Percentiles rank a stretch among this genome's conserved stretches.
These are phyloP conservation scores for Bradypodion ventrale DNA, from an alignment of 2,797 vertebrate genomes.

Conservation along the genomic window DNA sequence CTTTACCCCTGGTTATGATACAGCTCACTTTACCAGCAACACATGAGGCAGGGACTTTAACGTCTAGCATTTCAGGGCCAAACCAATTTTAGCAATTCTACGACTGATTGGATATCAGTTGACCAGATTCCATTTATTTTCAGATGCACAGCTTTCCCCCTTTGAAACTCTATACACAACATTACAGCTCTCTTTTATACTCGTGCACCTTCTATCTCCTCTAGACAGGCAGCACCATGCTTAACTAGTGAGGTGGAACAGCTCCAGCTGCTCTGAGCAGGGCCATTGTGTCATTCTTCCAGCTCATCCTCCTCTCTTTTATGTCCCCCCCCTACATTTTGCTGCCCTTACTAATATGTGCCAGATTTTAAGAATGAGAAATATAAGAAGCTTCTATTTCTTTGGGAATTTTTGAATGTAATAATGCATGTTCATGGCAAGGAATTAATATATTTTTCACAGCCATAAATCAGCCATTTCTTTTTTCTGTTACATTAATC, in stretches of 20 bases:
- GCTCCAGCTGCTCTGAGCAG: background rate
- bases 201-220: too few species aligned
- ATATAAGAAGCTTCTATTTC: background rate
- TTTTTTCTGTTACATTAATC: background rate
- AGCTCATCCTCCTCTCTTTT: background rate
- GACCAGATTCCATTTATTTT: background rate
- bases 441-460: background rate
- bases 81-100: background rate
- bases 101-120: background rate
- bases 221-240: background rate
- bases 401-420: background rate
- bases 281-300: background rate
- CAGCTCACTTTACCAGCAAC: background rate
- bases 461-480: background rate
- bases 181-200: background rate
- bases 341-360: too few species aligned
- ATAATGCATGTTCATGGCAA: background rate
- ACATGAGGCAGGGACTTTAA: background rate
- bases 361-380: background rate
- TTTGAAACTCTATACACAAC: too few species aligned
- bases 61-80: background rate
- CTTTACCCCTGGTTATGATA: background rate
- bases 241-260: background rate
- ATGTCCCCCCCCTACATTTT: too few species aligned
- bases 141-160: background rate